These are phyloP conservation scores for Drosophila takahashii DNA, from an alignment of 1,140 invertebrate species.

Conservation along the genomic window DNA sequence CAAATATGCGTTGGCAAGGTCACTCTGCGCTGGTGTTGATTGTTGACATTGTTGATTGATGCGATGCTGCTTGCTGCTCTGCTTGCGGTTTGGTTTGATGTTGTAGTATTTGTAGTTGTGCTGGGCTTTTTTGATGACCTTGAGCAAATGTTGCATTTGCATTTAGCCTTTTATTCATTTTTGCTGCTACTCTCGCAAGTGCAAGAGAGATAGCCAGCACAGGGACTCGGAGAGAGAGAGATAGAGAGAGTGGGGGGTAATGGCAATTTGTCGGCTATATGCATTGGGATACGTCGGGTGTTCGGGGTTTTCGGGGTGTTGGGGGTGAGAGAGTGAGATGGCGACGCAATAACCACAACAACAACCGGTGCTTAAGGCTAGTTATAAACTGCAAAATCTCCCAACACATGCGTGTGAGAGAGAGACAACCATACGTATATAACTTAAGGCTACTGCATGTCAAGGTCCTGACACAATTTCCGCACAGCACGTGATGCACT, in stretches of 20 bases:
- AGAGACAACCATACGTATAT: slow-evolving; percentile 45
- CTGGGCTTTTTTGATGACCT: slow-evolving; percentile 27
- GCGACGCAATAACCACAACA: slow-evolving; percentile 45
- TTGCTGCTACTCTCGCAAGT: slow-evolving; percentile 11
- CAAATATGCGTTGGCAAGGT: slow-evolving; percentile 18
- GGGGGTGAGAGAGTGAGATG: slow-evolving; percentile 8
- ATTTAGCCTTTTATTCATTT: slow-evolving; percentile 18
- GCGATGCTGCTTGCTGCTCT: slow-evolving; percentile 39
- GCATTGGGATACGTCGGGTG: slow-evolving; percentile 30
- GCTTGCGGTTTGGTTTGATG: slow-evolving; percentile 14
- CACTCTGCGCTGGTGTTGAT: slow-evolving; percentile 51
- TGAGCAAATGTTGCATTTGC: slow-evolving; percentile 26
- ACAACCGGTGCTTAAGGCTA: slow-evolving; percentile 62
- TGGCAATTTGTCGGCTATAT: slow-evolving; percentile 38
- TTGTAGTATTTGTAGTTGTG: slow-evolving; percentile 15
- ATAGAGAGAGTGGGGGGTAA: slow-evolving; percentile 8
- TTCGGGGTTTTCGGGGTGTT: neutral
- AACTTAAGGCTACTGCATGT: slow-evolving; percentile 64
- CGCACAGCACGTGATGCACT: slow-evolving; percentile 48
- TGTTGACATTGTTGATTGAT: slow-evolving; percentile 70
- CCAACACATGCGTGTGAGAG: slow-evolving; percentile 10
- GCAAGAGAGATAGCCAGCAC: slow-evolving; percentile 1
- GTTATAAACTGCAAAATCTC: slow-evolving; percentile 16
- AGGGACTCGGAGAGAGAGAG: slow-evolving; percentile 12
- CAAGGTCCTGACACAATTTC: slow-evolving; percentile 75